Conservation (phyloP, 2,888 invertebrate genomes). For the Epinotia bilunana region DNA sequence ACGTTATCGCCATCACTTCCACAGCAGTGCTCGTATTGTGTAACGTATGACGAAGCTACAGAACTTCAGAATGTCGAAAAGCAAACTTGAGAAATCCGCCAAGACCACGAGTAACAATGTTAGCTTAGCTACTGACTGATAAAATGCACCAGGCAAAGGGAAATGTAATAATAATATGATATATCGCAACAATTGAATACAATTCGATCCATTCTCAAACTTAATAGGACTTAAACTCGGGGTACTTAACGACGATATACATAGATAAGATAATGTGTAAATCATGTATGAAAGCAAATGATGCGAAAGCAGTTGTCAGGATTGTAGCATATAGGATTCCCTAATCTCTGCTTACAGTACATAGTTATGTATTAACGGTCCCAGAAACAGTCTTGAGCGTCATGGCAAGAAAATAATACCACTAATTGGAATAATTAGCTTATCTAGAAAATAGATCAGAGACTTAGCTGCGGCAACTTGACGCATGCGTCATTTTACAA, state of each 20-base stretch:
- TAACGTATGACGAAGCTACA: slow-evolving; percentile 3
- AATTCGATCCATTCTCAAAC: no score
- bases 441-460: neutral
- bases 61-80: neutral
- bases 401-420: neutral
- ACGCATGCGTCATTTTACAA: neutral
- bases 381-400: neutral
- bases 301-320: no score
- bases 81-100: neutral
- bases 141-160: neutral
- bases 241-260: no score
- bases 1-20: neutral
- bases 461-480: neutral
- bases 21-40: neutral
- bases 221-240: no score
- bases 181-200: no score
- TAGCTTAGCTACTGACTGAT: neutral
- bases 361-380: no score
- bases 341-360: no score
- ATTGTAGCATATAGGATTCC: neutral
- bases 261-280: no score
- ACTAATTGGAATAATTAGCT: neutral
- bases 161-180: no score
- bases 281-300: no score
- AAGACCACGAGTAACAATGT: neutral